Base-by-base conservation (phyloP, 2,888 invertebrate species). In the Brachycybe producta region DNA sequence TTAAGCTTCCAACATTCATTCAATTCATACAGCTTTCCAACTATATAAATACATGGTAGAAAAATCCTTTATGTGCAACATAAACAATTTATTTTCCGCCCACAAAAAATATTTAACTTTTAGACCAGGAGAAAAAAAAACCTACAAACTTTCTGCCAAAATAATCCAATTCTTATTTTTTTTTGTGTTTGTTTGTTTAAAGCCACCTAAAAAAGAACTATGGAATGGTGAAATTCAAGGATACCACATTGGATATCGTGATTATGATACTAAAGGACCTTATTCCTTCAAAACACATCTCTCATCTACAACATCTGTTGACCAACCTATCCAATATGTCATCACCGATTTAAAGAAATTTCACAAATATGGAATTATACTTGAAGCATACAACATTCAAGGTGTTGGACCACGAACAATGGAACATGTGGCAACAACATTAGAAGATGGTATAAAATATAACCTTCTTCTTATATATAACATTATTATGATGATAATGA, bases 211-310 rank as follows among this genome's bases (percentile, higher is more conserved):
- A 2, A 48, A 57, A 3, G 62, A 63, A 13, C 51, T 63, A 43
- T 60, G 60, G 49, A 68, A 69, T 54, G 68, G 69, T 2, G 56
- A 62, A 15, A 62, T 69, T n/a, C 60, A 61, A 21, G 69, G 69
- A 2, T 70, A 69, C 56, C 67, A 66, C 55, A 62, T 70, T 19
- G 68, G 68, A 2, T 69, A 67, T 61, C 21, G 60, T 57, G 42
- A 52, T 52, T 36, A 41, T 17, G 51, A 51, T 27, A 23, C 21
- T 5, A 27, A 39, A 11, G 23, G 23, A 13, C 34, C 39, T 2
- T 59, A 54, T 51, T 53, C 54, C 36, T 55, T 54, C 48, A 55
- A 55, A 32, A 57, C 56, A 27, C 58, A 61, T 13, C 59, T 57
- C 28, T 46, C 47, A 11, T 49, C 52, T 7, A 52, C 52, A 13